phyloP scores from a whole-genome alignment of 2,113 vertebrate genomes.

The Melanostigma gelatinosum region DNA sequence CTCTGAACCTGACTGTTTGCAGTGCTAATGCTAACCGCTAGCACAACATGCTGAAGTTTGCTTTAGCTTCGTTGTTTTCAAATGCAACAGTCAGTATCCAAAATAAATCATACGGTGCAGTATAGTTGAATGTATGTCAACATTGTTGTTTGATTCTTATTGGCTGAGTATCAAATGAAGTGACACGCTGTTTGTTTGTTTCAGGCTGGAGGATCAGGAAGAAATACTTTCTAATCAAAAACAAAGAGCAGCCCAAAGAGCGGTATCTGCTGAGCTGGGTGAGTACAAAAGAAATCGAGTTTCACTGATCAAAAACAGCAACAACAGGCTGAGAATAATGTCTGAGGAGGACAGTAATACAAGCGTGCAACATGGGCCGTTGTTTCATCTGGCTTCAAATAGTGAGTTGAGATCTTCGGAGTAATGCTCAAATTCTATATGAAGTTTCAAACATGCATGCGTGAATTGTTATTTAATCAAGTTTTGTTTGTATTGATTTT shows the following conservation, averaged over 20 bases:
- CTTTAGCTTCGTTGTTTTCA: not conserved
- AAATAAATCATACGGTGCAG: too few species aligned
- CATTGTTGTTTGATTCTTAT: not conserved
- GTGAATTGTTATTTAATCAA: not conserved
- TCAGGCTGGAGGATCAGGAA: slow-evolving; percentile 97
- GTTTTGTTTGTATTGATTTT: too few species aligned
- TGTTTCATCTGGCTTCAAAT: not conserved
- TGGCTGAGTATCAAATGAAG: not conserved
- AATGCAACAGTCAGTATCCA: not conserved
- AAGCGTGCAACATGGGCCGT: not conserved
- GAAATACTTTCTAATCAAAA: slow-evolving; percentile 95
- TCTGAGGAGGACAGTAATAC: not conserved
- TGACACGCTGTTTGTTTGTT: not conserved
- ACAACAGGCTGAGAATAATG: not conserved
- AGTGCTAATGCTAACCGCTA: not conserved
- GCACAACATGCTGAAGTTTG: not conserved
- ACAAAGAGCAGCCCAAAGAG: slow-evolving; percentile 96
- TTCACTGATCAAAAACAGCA: not conserved
- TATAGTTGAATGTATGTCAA: not conserved
- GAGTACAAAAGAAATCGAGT: slow-evolving; percentile 44
- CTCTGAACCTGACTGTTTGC: not conserved
- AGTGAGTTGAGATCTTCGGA: not conserved
- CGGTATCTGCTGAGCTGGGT: slow-evolving; percentile 95
- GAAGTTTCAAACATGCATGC: not conserved
- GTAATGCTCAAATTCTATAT: not conserved